Percentiles rank a stretch among this genome's conserved stretches.
These are phyloP conservation scores for Hycleus cichorii DNA, from an alignment of 1,140 invertebrate species.

Conservation along the genomic window DNA sequence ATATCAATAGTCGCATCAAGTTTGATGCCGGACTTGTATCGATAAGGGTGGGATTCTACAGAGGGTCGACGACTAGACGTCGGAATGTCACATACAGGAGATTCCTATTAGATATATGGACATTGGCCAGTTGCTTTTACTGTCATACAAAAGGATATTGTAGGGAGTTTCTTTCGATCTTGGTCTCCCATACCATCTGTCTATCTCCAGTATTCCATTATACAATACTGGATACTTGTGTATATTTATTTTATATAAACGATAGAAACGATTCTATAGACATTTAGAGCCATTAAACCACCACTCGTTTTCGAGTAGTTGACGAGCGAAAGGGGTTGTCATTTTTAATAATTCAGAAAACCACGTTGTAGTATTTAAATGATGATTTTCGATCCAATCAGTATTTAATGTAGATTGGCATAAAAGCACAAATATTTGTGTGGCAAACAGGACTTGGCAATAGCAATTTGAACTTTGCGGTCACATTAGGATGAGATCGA, in stretches of 20 bases:
- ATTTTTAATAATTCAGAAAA: too few species aligned
- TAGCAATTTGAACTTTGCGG: conserved; percentile 26
- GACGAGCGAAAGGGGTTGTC: too few species aligned
- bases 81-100: conserved; percentile 18
- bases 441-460: conserved; percentile 22
- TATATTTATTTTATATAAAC: too few species aligned
- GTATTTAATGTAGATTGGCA: too few species aligned
- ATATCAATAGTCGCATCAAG: conserved; percentile 22
- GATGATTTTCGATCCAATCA: too few species aligned
- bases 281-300: too few species aligned
- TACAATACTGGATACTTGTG: too few species aligned
- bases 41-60: conserved; percentile 14
- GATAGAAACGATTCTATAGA: too few species aligned
- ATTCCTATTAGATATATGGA: conserved; percentile 23
- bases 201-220: too few species aligned
- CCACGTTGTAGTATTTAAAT: too few species aligned
- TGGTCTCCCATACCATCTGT: too few species aligned
- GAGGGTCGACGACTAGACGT: conserved; percentile 3
- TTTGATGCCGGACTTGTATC: conserved; percentile 21
- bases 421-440: conserved; percentile 33
- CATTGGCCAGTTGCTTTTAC: conserved; percentile 6
- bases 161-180: background rate
- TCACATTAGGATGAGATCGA: conserved; percentile 15
- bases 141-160: conserved; percentile 7
- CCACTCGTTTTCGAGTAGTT: too few species aligned